Base-by-base conservation (phyloP, 1,140 invertebrate genomes). In the Apis laboriosa region DNA sequence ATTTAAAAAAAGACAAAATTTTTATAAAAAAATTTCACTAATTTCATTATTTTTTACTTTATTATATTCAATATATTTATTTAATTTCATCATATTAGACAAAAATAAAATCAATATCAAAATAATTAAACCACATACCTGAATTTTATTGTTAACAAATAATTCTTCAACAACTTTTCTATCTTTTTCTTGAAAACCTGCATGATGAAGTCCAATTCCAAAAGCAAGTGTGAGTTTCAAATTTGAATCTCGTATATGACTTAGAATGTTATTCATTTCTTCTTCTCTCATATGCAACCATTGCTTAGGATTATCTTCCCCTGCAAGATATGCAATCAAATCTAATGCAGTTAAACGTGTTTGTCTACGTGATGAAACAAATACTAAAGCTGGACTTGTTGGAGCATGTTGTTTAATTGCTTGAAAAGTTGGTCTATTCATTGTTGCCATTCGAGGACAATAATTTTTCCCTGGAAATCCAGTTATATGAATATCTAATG, bases 361-460 rank as follows among this genome's bases (percentile, higher is more conserved):
- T 95, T 99, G 99, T 86, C 99, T 95, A 67, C 99, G 95, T n/a
- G 98, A 99, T 1, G 99, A 99, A 0, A 99, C 99, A 94, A 99
- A 99, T 11, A 99, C 96, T 43, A 99, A 95, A 0, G 97, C 96
- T 0, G 99, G 99, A 90, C 99, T 97, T 12, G 94, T 93, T 0
- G 98, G 98, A 0, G 99, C 99, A 93, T 99, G 98, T 77, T 98
- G 97, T 74, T 97, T 96, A 84, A 99, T 99, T 2, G 98, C 98
- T 94, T 99, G 97, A 94, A 98, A 99, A 7, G 98, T 97, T n/a
- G 99, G 99, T 91, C 99, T 98, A 94, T 99, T 99, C 99, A 99
- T 99, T 0, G 98, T 98, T 60, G 99, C 98, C 99, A 99, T 99
- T 80, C 99, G 96, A 0, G 99, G 99, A 92, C 99, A 99, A 94